Evolutionary conservation across 2,113 vertebrate species (phyloP).

Genomic region (Syngnathoides biaculeatus): DNA sequence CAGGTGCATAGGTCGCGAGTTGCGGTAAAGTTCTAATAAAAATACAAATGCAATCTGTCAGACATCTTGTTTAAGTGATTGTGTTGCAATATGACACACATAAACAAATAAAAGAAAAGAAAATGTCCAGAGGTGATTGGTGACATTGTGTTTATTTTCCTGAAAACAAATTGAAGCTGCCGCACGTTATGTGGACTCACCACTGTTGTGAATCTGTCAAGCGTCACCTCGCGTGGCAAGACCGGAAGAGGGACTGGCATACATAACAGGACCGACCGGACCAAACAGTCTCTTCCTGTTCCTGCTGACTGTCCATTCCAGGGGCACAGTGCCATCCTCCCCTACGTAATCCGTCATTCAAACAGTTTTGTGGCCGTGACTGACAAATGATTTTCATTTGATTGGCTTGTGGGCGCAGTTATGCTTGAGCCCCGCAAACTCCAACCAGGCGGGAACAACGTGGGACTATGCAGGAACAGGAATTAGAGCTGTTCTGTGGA

Average conservation of each 20-base stretch:
- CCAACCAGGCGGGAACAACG: neutral
- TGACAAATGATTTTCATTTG: neutral
- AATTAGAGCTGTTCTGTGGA: neutral
- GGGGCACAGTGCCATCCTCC: neutral
- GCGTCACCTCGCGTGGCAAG: neutral
- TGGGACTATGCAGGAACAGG: neutral
- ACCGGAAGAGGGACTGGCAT: neutral
- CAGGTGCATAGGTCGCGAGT: too few relatives aligned
- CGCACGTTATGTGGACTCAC: neutral
- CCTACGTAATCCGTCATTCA: neutral
- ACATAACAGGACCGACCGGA: neutral
- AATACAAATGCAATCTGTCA: neutral
- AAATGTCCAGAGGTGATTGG: neutral
- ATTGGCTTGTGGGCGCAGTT: neutral
- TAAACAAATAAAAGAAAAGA: neutral
- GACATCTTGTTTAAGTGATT: neutral
- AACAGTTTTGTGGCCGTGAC: neutral
- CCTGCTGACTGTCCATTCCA: neutral
- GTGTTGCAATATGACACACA: neutral
- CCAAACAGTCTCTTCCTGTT: neutral
- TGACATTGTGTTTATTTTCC: neutral
- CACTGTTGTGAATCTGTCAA: neutral
- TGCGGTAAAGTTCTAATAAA: neutral
- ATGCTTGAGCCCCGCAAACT: neutral
- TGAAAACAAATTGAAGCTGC: conserved; percentile 4